Evolutionary conservation across 2,113 vertebrate species (phyloP).

Genomic region (Dendropsophus ebraccatus): DNA sequence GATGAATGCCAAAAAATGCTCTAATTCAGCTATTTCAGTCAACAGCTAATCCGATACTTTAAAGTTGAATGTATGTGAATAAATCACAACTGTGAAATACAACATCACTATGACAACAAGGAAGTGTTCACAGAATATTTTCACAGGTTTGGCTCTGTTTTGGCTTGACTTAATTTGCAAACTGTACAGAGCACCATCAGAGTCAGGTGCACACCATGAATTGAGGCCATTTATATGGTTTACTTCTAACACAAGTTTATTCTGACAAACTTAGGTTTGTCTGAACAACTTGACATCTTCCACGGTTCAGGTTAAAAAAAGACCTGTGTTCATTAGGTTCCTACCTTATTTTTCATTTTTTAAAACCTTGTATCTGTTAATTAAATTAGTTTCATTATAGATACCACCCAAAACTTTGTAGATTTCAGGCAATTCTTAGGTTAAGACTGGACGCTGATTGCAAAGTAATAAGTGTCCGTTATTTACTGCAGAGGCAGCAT

Average conservation of each 20-base stretch:
- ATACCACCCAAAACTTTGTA: no score
- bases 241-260: not conserved
- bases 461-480: no score
- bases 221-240: not conserved
- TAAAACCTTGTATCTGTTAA: no score
- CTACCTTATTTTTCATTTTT: not conserved
- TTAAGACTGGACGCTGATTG: no score
- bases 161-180: constrained; percentile 39
- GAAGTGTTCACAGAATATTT: constrained; percentile 51
- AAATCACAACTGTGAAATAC: constrained; percentile 39
- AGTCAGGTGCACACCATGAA: constrained; percentile 14
- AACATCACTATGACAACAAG: constrained; percentile 57
- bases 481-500: no score
- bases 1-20: constrained; percentile 44
- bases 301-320: not conserved
- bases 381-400: no score
- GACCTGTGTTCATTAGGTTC: not conserved
- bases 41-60: constrained; percentile 43
- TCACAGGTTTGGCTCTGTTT: constrained; percentile 56
- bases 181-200: constrained; percentile 22
- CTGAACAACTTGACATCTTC: not conserved
- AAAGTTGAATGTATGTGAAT: constrained; percentile 52
- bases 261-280: not conserved
- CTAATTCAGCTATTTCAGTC: constrained; percentile 27
- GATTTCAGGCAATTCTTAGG: no score